Percentiles rank a stretch among this genome's conserved stretches.
Conservation (phyloP, 2,113 vertebrate species). For the Halichoerus grypus region DNA sequence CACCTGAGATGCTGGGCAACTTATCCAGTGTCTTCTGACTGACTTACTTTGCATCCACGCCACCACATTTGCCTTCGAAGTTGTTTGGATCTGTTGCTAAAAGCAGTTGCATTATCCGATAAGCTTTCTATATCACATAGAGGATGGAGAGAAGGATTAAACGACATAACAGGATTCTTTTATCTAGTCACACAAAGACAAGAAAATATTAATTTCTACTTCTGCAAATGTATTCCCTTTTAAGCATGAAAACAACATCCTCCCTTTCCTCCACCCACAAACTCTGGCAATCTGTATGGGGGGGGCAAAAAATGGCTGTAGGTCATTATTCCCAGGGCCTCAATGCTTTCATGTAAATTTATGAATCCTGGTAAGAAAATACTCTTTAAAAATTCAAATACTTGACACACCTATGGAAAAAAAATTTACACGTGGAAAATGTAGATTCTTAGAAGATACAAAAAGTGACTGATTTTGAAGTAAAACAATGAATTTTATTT, state of each 20-base stretch:
- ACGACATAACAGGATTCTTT: conserved; percentile 68
- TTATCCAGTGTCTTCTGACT: fast-evolving
- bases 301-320: background rate
- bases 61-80: conserved; percentile 99
- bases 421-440: background rate
- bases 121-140: conserved; percentile 92
- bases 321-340: background rate
- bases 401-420: conserved; percentile 10
- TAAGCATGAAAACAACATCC: conserved; percentile 43
- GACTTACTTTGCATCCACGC: conserved; percentile 96
- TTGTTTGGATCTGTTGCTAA: conserved; percentile 99
- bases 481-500: background rate
- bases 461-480: conserved; percentile 2
- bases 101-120: conserved; percentile 98
- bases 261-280: conserved; percentile 30
- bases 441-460: conserved; percentile 14
- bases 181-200: conserved; percentile 72
- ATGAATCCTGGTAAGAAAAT: conserved; percentile 46
- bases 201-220: conserved; percentile 75
- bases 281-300: background rate
- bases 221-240: conserved; percentile 39
- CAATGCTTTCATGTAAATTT: background rate
- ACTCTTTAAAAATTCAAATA: conserved; percentile 31
- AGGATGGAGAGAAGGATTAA: conserved; percentile 78
- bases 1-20: background rate